Conservation (phyloP, 2,888 invertebrate species). For the Nebria brevicollis region DNA sequence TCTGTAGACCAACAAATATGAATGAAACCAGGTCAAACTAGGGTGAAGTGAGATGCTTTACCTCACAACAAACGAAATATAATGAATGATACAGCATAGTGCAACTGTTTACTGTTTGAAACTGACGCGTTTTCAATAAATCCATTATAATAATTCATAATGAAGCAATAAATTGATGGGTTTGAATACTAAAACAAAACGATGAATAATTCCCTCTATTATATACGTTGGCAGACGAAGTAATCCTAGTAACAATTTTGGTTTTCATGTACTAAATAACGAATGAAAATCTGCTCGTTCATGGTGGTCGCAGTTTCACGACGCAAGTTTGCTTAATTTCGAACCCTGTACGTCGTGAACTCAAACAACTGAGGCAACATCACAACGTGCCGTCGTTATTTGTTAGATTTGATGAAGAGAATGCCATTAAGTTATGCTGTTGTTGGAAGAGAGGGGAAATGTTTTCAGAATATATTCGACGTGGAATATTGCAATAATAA, state of each 20-base stretch:
- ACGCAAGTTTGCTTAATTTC: conserved; percentile 7
- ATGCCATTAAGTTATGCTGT: conserved; percentile 18
- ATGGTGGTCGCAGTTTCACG: not conserved
- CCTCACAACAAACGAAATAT: not conserved
- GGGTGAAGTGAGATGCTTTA: not conserved
- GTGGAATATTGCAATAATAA: conserved; percentile 20
- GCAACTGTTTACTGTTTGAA: not conserved
- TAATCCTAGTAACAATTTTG: not conserved
- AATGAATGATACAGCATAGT: not conserved
- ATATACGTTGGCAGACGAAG: not conserved
- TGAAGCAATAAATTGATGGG: not conserved
- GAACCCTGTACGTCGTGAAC: not conserved
- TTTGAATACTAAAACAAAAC: not conserved
- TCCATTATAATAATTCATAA: not conserved
- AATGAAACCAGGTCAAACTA: conserved; percentile 37
- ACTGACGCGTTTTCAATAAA: not conserved
- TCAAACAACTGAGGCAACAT: conserved; percentile 18
- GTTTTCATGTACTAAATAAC: not conserved
- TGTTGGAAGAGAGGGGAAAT: not conserved
- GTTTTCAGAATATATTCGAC: conserved; percentile 16
- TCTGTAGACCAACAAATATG: conserved; percentile 34
- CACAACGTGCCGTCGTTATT: conserved; percentile 25
- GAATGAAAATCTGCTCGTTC: conserved; percentile 9
- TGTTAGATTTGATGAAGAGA: conserved; percentile 41
- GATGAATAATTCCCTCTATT: not conserved